Evolutionary conservation across 2,797 vertebrate species (phyloP), one percentile per base, ranked within the genome.

Genomic region (Aythya fuligula): DNA sequence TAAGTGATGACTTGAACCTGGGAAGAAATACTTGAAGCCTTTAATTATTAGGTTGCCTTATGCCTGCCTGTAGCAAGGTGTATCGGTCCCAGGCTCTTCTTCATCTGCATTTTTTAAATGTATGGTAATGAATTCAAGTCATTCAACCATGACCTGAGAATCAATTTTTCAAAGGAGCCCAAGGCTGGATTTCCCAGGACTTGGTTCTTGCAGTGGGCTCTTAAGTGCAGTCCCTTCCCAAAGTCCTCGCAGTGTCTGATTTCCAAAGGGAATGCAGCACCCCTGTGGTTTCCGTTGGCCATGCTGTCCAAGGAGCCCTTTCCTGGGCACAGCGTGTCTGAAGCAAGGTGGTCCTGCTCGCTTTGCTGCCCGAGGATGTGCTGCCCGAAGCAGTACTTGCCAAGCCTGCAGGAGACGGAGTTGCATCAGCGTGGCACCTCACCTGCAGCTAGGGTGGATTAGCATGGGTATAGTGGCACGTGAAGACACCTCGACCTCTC

Each of bases 291-390:
- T 11, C 66, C 38, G 7, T 19, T 65, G 30, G 45, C 43, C 39
- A 13, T 8, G 22, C 43, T 69, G n/a, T 12, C 43, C 43, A 3
- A 38, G 75, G 89, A 17, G 39, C 75, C 39, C 10, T 0, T 19
- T 62, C 61, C 82, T 2, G 2, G 64, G 3, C 8, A 20, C 27
- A 9, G 74, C 1, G 0, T 36, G 45, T 66, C 34, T 24, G 36
- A 8, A 28, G 30, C 41, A 8, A 2, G 47, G 25, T 38, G 85
- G 14, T 66, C 45, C 65, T 21, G 70, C 64, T 65, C 8, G 0
- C 51, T 24, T 8, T 0, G 13, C 53, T 51, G 38, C 66, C 53
- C 0, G 0, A 24, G 51, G 60, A 32, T 0, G 0, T 5, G 62
- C 56, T 24, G 47, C 69, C 77, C 16, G 45, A 16, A 36, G 62